Conservation (phyloP, 2,113 vertebrate genomes). For the Cygnus buccinator region DNA sequence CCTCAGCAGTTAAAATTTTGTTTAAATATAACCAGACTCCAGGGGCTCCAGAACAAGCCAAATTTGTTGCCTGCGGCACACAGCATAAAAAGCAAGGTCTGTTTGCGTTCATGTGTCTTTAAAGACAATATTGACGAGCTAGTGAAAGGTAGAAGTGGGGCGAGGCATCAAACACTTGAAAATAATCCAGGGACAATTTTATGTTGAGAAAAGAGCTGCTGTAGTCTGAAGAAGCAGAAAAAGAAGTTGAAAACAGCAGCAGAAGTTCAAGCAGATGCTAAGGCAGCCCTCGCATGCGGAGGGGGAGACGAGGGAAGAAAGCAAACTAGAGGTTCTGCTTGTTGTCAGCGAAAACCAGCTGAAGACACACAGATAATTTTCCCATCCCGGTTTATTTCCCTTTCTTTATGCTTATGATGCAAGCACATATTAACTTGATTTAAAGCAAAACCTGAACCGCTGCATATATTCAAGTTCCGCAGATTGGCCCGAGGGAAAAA, state of each 20-base stretch:
- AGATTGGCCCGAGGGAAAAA: not conserved
- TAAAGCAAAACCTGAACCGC: not conserved
- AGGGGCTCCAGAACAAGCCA: not conserved
- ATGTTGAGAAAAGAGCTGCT: not conserved
- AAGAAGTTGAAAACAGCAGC: slow-evolving; percentile 16
- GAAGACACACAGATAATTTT: not conserved
- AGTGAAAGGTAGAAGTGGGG: not conserved
- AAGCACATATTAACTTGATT: not conserved
- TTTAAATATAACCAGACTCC: not conserved
- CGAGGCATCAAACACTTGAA: not conserved
- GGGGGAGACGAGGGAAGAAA: not conserved
- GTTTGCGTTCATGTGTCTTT: not conserved
- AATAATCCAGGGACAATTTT: not conserved
- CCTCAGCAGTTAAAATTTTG: not conserved
- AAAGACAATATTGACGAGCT: not conserved
- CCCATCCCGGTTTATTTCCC: slow-evolving; percentile 10
- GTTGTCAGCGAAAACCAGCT: slow-evolving; percentile 12
- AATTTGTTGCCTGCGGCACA: not conserved
- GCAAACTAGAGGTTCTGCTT: slow-evolving; percentile 41
- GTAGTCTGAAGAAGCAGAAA: not conserved
- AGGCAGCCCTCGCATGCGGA: not conserved
- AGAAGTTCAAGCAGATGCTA: not conserved
- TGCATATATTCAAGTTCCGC: not conserved
- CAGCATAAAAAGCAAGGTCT: not conserved
- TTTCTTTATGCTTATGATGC: slow-evolving; percentile 35